Base-by-base conservation (phyloP, 2,797 vertebrate genomes). In the Percopsis omiscomaycus region DNA sequence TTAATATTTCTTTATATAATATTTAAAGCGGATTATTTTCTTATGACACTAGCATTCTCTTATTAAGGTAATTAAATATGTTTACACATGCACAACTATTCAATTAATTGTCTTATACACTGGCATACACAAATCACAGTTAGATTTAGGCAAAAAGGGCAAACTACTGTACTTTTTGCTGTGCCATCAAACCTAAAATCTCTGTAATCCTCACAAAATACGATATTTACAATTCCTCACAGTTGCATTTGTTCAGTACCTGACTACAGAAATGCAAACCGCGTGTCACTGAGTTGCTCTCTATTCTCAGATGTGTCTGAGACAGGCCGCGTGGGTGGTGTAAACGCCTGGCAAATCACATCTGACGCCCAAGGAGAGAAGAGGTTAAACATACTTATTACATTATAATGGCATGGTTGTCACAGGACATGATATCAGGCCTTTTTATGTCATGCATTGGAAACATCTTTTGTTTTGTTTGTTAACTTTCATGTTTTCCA, bases 291-390 rank as follows among this genome's bases (percentile, higher is more conserved):
- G 42, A 66, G 79, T 47, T 64, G 42, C 64, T 65, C 59, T 74
- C 70, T 75, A 73, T 84, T 79, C 81, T 83, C 73, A 70, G 63
- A 83, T 74, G 69, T 71, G 73, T 81, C 63, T 79, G 78, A 86
- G 82, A 61, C 58, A 60, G 72, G 75, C 77, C 74, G 68, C 56
- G 78, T 89, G 83, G 84, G 86, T 68, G 88, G 76, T 74, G 73
- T 65, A 69, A 75, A 80, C 62, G 78, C 66, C 79, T 82, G 66
- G 75, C 60, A 77, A 79, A 62, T 70, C 59, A 73, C 22, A 59
- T 68, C 59, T 54, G 73, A 71, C 71, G 60, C 50, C 59, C 72
- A 45, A 29, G 67, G 30, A 58, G 68, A 68, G 69, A 78, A 54
- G 69, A 66, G 37, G 37, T 64, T 50, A 68, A 51, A 52, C 56